Evolutionary conservation across 2,113 vertebrate species (phyloP).

Genomic region (Ceyx melanurus): DNA sequence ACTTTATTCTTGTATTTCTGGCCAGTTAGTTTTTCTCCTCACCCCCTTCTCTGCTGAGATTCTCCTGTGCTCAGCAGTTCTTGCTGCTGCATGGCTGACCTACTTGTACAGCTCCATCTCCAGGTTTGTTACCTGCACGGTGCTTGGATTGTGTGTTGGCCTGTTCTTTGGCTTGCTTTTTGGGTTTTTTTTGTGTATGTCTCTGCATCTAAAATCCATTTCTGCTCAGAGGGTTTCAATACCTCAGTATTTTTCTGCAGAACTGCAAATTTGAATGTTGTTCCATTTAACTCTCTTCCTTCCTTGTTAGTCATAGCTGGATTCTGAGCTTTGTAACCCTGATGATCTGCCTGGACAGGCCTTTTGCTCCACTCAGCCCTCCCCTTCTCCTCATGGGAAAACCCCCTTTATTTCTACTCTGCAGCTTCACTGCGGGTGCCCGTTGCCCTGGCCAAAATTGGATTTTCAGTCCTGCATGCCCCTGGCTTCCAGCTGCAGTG

Average conservation of each 20-base stretch:
- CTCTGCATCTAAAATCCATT: neutral
- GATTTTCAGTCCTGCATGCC: neutral
- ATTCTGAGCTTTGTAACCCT: slow-evolving; percentile 31
- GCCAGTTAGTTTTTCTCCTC: neutral
- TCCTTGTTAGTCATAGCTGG: slow-evolving; percentile 41
- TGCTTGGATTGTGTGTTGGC: neutral
- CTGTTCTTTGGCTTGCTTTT: neutral
- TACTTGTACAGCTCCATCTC: neutral
- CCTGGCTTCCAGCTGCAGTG: neutral
- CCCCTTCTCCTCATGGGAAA: neutral
- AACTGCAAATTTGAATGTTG: slow-evolving; percentile 8
- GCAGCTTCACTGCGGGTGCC: neutral
- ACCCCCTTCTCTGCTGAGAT: neutral
- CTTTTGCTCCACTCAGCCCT: neutral
- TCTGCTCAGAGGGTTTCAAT: slow-evolving; percentile 1
- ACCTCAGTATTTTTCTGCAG: slow-evolving; percentile 18
- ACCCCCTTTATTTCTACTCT: neutral
- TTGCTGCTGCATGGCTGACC: slow-evolving; percentile 6
- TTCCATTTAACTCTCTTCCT: slow-evolving; percentile 16
- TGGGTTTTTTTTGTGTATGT: neutral
- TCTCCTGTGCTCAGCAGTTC: slow-evolving; percentile 44
- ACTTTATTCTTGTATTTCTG: neutral
- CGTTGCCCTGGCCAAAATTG: neutral
- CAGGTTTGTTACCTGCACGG: neutral
- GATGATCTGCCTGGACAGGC: slow-evolving; percentile 9